phyloP scores from a whole-genome alignment of 2,797 vertebrate species.

The Neoniphon sammara region DNA sequence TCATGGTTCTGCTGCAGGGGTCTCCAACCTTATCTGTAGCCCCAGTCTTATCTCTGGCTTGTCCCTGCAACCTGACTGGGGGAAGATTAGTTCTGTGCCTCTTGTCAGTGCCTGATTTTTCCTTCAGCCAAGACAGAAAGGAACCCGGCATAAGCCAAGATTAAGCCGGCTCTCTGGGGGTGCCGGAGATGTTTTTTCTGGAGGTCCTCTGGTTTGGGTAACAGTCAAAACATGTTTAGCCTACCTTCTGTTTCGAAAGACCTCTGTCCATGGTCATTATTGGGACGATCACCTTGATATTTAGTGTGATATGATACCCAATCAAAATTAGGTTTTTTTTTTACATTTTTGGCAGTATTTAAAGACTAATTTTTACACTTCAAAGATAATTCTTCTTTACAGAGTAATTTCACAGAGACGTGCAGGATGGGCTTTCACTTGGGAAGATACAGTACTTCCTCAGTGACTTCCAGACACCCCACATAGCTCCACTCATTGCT shows the following conservation, averaged over 20 bases:
- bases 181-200: constrained; percentile 51
- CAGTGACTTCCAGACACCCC: background rate
- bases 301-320: background rate
- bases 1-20: constrained; percentile 66
- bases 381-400: constrained; percentile 36
- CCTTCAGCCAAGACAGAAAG: constrained; percentile 59
- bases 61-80: constrained; percentile 75
- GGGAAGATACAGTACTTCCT: constrained; percentile 12
- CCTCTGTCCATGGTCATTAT: too few relatives aligned
- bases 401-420: constrained; percentile 40
- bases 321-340: background rate
- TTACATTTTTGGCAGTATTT: background rate
- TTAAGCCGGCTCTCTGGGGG: constrained; percentile 49
- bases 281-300: too few relatives aligned
- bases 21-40: constrained; percentile 74
- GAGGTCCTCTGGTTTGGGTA: constrained; percentile 34
- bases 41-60: constrained; percentile 75
- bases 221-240: constrained; percentile 52
- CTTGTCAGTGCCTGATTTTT: constrained; percentile 69
- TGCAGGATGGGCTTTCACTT: constrained; percentile 1
- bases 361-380: background rate
- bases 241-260: constrained; percentile 6
- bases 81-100: constrained; percentile 74
- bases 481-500: constrained; percentile 14
- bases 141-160: constrained; percentile 52